Evolutionary conservation across 2,888 invertebrate species (phyloP), one percentile per base, ranked within the genome.

Genomic region (Argynnis bischoffii): DNA sequence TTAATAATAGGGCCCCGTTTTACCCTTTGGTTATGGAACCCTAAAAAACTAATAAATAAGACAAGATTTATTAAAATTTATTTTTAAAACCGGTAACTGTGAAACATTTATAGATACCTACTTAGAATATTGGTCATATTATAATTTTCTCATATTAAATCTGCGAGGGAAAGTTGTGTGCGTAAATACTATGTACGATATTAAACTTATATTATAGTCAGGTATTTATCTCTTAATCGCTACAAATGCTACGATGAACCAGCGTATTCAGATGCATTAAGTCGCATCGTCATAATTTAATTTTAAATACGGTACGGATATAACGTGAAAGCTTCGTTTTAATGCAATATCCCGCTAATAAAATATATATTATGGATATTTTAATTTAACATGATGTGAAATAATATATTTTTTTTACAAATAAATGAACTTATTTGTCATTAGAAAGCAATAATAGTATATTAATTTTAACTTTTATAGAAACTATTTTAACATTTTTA

Each of bases 211-310:
- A 14, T 26, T 35, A 35, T 50, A 35, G n/a, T 16, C 11, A 11
- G 60, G 46, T 13, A 50, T 50, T 60, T 13, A 16, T 16, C 13
- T n/a, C 0, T 61, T 51, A 50, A 50, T 51, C 35, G 18, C 60
- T 14, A 16, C 60, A 51, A 61, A 51, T 51, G 50, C 3, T 16
- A 31, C 51, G 13, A 61, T 61, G 60, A 61, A 31, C 13, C 50
- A 35, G 60, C 50, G 60, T 31, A 14, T 51, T 61, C 51, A 57
- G 54, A 67, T 51, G 57, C 55, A 51, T 50, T 64, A 64, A 69
- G 59, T 35, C 60, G 67, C 64, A 67, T 67, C 64, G 69, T 70
- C 69, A 70, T 55, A 48, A 53, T 63, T 51, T 70, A 70, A 70
- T 70, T 67, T 64, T 64, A 67, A 61, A 53, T 67, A 51, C 46